A percentile compares a stretch with the other conserved stretches of the same genome.
phyloP scores from a whole-genome alignment of 2,797 vertebrate genomes.

The Cryptoblepharus egeriae region DNA sequence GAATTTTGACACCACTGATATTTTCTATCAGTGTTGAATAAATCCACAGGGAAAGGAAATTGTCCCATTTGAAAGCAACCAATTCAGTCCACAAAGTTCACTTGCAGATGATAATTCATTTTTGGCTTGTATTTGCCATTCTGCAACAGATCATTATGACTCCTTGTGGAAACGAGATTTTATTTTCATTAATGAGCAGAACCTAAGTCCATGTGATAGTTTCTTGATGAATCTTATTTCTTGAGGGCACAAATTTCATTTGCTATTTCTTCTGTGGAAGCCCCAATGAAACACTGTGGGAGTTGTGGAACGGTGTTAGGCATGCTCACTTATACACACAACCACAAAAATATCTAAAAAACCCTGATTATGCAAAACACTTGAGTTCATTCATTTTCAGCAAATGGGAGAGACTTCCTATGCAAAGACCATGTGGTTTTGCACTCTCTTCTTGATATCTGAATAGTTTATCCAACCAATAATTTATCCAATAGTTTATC shows the following conservation, averaged over 20 bases:
- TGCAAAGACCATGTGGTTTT: neutral
- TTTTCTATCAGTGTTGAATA: slow-evolving; percentile 43
- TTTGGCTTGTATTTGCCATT: slow-evolving; percentile 1
- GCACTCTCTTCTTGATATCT: neutral
- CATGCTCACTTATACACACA: neutral
- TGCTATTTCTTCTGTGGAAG: slow-evolving; percentile 14
- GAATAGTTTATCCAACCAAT: neutral
- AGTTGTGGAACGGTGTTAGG: neutral
- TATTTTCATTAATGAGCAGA: neutral
- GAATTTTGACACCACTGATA: slow-evolving; percentile 23
- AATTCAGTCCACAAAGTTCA: neutral
- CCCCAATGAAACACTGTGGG: neutral
- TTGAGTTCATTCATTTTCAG: neutral
- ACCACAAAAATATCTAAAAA: too few species aligned
- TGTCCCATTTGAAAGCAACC: slow-evolving; percentile 20
- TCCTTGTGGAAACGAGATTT: neutral
- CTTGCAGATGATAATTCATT: slow-evolving; percentile 11
- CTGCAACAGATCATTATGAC: neutral
- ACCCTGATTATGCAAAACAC: neutral
- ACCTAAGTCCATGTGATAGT: fast-evolving
- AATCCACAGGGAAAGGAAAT: slow-evolving; percentile 7
- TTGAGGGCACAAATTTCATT: neutral
- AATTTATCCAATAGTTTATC: neutral
- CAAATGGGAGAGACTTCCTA: slow-evolving; percentile 11
- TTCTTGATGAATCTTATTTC: neutral